Conservation (phyloP, 2,888 invertebrate species). For the Pardosa pseudoannulata region DNA sequence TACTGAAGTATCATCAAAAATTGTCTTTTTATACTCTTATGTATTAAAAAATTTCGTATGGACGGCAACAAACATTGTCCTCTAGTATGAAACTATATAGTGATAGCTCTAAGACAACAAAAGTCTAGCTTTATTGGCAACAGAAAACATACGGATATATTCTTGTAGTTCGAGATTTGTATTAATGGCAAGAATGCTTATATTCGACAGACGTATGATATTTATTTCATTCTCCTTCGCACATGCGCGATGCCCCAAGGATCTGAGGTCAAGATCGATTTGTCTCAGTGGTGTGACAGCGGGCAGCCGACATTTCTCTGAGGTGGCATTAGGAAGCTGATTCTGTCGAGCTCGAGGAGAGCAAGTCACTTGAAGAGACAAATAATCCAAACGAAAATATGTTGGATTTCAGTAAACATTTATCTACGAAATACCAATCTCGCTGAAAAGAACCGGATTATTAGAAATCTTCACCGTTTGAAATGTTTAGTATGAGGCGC, state of each 20-base stretch:
- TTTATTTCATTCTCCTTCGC: constrained; percentile 1
- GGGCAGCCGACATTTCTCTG: background rate
- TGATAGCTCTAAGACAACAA: no score
- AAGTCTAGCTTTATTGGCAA: no score
- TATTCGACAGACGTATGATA: constrained; percentile 5
- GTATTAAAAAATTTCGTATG: no score
- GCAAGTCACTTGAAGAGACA: background rate
- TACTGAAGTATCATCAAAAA: no score
- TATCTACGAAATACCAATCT: no score
- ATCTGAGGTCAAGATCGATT: constrained; percentile 19
- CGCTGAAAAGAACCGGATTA: no score
- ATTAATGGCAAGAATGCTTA: constrained; percentile 21
- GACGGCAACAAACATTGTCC: no score
- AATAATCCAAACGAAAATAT: background rate
- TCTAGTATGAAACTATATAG: no score
- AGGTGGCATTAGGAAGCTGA: background rate
- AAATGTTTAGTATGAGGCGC: no score
- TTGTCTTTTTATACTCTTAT: no score
- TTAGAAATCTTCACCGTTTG: no score
- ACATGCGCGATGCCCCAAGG: constrained; percentile 8
- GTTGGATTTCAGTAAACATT: no score
- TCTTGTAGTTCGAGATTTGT: background rate
- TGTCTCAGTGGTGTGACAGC: constrained; percentile 24
- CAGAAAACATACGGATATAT: background rate
- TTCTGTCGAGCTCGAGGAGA: background rate